Evolutionary conservation across 2,888 invertebrate species (phyloP).

Genomic region (Cordilura impudica): DNA sequence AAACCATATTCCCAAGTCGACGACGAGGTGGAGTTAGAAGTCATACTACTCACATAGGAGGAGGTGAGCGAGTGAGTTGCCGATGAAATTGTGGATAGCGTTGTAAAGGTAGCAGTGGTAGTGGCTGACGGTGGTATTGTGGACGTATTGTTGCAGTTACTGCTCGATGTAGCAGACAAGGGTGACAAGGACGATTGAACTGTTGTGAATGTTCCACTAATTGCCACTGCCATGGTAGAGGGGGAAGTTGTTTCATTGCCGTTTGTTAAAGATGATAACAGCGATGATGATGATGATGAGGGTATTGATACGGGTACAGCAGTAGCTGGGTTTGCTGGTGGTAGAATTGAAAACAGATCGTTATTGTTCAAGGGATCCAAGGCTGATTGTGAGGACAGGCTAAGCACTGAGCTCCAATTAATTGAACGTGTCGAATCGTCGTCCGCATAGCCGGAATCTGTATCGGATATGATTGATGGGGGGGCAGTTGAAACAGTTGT

Average conservation of each 20-base stretch:
- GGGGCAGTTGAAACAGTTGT: constrained; percentile 65
- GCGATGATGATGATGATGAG: constrained; percentile 14
- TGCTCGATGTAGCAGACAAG: constrained; percentile 27
- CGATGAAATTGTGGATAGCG: constrained; percentile 75
- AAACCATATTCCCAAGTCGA: constrained; percentile 77
- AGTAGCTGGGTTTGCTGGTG: constrained; percentile 72
- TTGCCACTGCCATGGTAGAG: constrained; percentile 69
- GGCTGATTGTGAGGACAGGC: constrained; percentile 90
- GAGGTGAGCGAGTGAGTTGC: constrained; percentile 75
- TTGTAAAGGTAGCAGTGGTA: constrained; percentile 74
- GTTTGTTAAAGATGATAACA: constrained; percentile 24
- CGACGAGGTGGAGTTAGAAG: constrained; percentile 67
- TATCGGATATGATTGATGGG: constrained; percentile 78
- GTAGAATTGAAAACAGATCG: constrained; percentile 81
- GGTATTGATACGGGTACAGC: constrained; percentile 69
- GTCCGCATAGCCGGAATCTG: constrained; percentile 88
- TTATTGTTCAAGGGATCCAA: constrained; percentile 89
- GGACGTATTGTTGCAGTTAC: constrained; percentile 47
- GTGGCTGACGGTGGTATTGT: constrained; percentile 64
- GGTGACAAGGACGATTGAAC: constrained; percentile 66
- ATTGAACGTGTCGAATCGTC: constrained; percentile 87
- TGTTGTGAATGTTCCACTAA: constrained; percentile 74
- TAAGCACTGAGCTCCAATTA: constrained; percentile 94
- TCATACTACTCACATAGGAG: constrained; percentile 74
- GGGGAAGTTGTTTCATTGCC: constrained; percentile 33